Base-by-base conservation (phyloP, 2,797 vertebrate species). In the Phoxinus dragarum region DNA sequence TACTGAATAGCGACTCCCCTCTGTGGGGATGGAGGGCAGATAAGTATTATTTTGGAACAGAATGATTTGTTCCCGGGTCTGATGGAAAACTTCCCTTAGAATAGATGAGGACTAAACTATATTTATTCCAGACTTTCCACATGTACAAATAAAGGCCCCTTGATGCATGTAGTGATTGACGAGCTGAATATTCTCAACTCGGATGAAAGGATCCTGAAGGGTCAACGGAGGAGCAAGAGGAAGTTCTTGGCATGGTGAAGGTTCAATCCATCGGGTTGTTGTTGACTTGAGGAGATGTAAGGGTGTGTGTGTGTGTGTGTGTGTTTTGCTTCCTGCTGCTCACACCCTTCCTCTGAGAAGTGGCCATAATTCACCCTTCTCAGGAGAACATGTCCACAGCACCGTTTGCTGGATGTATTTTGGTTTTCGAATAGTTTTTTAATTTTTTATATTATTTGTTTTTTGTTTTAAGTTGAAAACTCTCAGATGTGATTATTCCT, bases 111-210 rank as follows among this genome's bases (percentile, higher is more conserved):
- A 52, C 42, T n/a, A 75, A 52, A 40, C 71, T 52, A 61, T 42
- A 79, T 87, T 86, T 81, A 91, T 94, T 94, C 91, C 91, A 91
- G 92, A 88, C 91, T 92, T 94, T 94, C 90, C 90, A 91, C 86
- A 59, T 91, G 89, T 89, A 93, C 89, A 92, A 90, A 81, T 54
- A 74, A 89, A 79, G 78, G 64, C 84, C 85, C 89, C 85, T 54
- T 84, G 85, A 84, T 80, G 88, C 89, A 91, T 89, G 85, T 89
- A 86, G 88, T 91, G 90, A 90, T 83, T 67, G 16, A 82, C 87
- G 83, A 86, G 80, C 69, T 75, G 27, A 74, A 67, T 85, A 88
- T 90, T 90, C 36, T 93, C 91, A 93, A 93, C 92, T 90, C 92
- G 90, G 91, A 92, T 94, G 90, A 91, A 91, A 92, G 93, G 88